Evolutionary conservation across 2,888 invertebrate genomes (phyloP).

Genomic region (Ophion costatus): DNA sequence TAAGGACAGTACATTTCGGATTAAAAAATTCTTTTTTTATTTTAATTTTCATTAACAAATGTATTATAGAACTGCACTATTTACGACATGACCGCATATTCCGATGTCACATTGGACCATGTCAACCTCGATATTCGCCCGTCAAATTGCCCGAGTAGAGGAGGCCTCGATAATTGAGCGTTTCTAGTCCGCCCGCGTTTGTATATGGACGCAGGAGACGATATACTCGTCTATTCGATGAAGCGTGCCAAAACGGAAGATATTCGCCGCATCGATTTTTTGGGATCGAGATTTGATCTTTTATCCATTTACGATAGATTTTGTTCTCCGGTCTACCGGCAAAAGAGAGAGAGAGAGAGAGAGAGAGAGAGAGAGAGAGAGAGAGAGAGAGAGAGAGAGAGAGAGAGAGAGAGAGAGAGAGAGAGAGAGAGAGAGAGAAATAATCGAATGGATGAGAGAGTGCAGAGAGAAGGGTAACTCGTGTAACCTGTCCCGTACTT

Average conservation of each 20-base stretch:
- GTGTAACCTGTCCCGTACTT: conserved; percentile 67
- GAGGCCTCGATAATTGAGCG: conserved; percentile 44
- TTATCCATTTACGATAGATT: conserved; percentile 66
- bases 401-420: background rate
- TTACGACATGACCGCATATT: too few relatives aligned
- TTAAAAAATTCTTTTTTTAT: too few relatives aligned
- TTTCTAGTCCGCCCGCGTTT: background rate
- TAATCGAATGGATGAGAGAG: conserved; percentile 38
- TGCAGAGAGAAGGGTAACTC: conserved; percentile 59
- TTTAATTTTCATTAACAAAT: too few relatives aligned
- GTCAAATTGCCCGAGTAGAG: conserved; percentile 5
- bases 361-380: conserved; percentile 32
- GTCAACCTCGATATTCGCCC: conserved; percentile 1
- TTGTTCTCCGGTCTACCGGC: conserved; percentile 51
- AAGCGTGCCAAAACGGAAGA: conserved; percentile 43
- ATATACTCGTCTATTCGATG: conserved; percentile 49
- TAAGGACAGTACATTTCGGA: background rate
- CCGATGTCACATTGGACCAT: background rate
- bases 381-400: background rate
- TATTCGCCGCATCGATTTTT: conserved; percentile 41
- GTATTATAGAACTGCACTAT: too few relatives aligned
- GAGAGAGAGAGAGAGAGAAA: conserved; percentile 46
- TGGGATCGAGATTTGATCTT: conserved; percentile 66
- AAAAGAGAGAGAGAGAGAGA: background rate
- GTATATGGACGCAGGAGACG: conserved; percentile 3